Base-by-base conservation (phyloP, 2,797 vertebrate species). In the Zalophus californianus region DNA sequence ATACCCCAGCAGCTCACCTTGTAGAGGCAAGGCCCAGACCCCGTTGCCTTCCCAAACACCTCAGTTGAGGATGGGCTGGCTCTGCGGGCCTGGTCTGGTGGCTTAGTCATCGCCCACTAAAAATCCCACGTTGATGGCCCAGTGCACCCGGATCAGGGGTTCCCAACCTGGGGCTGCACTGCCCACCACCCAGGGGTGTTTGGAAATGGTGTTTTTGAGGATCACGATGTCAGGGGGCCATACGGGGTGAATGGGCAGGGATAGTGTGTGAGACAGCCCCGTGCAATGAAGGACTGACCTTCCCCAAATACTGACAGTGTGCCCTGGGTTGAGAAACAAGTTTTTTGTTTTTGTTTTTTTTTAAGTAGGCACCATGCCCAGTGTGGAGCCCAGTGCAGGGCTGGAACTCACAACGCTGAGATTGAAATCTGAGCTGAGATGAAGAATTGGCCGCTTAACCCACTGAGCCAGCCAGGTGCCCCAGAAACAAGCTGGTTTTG, bases 401-500 rank as follows among this genome's bases (percentile, higher is more conserved):
- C 29, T 68, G 35, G 66, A 68, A 68, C 16, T 35, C 62, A 32
- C 62, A 32, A 32, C 62, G 29, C 6, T 32, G 29, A 64, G 29
- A 64, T 6, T 7, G 2, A 64, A 64, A 32, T 29, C 14, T 35
- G 64, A 66, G 64, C 14, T 66, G 14, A 66, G 64, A n/a, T 66
- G 15, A 62, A 29, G 32, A 66, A 15, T 66, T 7, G 3, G 7
- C 15, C 0, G 15, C n/a, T 68, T 68, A 35, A 68, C 64, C 3
- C 32, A 68, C 3, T 8, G n/a, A 68, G n/a, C n/a, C 6, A 4
- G 14, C n/a, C 66, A 68, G 32, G 66, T 1, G 1, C 32, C 64
- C 66, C n/a, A 87, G 70, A 87, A 93, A 90, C 32, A 70, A 68
- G 78, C 75, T 88, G 73, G 15, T 66, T 97, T 78, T 73, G 62